Evolutionary conservation across 2,113 vertebrate species (phyloP).

Genomic region (Balaeniceps rex): DNA sequence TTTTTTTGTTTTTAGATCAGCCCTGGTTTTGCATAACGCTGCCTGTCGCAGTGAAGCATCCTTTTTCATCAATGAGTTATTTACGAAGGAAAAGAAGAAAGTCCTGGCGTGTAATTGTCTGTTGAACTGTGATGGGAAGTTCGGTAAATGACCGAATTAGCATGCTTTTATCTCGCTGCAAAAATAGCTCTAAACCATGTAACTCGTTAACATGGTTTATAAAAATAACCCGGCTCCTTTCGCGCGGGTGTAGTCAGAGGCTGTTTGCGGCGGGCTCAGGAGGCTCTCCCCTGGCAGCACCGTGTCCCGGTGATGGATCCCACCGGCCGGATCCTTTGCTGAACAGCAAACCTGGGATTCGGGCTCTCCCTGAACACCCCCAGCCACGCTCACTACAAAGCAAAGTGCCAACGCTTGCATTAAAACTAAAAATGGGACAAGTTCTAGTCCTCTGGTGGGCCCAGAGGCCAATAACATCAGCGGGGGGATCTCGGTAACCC

Average conservation of each 20-base stretch:
- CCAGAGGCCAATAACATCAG: neutral
- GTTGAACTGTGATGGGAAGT: neutral
- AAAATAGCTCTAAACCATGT: neutral
- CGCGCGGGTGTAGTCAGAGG: rapidly evolving
- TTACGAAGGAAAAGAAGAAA: neutral
- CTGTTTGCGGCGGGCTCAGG: neutral
- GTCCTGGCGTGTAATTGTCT: neutral
- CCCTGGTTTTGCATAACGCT: neutral
- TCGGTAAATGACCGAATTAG: neutral
- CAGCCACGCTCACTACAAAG: neutral
- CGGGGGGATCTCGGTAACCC: neutral
- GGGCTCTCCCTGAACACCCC: neutral
- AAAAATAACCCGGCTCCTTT: neutral
- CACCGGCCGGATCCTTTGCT: neutral
- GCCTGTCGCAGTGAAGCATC: neutral
- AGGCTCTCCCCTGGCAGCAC: neutral
- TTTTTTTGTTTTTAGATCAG: neutral
- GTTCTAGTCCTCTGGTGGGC: neutral
- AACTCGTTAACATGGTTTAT: neutral
- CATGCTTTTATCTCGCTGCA: neutral
- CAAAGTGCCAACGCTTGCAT: neutral
- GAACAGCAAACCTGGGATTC: neutral
- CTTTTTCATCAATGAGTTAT: neutral
- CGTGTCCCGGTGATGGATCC: rapidly evolving
- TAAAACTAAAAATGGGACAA: neutral